Base-by-base conservation (phyloP, 2,888 invertebrate genomes). In the Drosophila mettleri region DNA sequence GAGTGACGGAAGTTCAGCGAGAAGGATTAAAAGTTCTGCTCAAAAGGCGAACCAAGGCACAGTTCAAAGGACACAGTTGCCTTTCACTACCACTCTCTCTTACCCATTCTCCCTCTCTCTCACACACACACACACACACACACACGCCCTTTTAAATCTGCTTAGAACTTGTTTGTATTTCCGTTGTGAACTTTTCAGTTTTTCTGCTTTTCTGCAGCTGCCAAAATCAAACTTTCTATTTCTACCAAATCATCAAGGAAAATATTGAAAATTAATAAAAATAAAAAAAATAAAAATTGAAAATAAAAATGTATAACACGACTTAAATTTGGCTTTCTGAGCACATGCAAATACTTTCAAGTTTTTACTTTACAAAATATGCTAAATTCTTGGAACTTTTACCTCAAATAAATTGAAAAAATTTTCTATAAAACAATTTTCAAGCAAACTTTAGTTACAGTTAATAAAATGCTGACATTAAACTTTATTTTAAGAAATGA, bases 11-110 rank as follows among this genome's bases (percentile, higher is more conserved):
- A 84, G 66, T 86, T 78, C 60, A 75, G 62, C 67, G 69, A 68
- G 70, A 76, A 73, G 82, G 82, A 82, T 85, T 85, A 76, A 87
- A 83, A 78, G 76, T 83, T 87, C 87, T 55, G 2, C 70, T 62
- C 65, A 75, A 87, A 87, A 67, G 64, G 43, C 59, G 54, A 64
- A 43, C 69, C 59, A 60, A 71, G 60, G 64, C 72, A 31, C 6
- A 59, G 31, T 68, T 72, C 61, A 78, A 78, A 48, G 52, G 70
- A 48, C 48, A 48, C 48, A 81, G 36, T 60, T 78, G 63, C 62
- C 8, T n/a, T 0, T 34, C 33, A n/a, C 34, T 34, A 2, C 7
- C 34, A 2, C 34, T 34, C n/a, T 7, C 16, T 36, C 34, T 36
- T n/a, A 4, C 16, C 1, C 8, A 16, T 10, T 16, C n/a, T 8